Conservation (phyloP, 30 jellyfish, hydroid and myxozoan species). For the Aurelia coerulea region DNA sequence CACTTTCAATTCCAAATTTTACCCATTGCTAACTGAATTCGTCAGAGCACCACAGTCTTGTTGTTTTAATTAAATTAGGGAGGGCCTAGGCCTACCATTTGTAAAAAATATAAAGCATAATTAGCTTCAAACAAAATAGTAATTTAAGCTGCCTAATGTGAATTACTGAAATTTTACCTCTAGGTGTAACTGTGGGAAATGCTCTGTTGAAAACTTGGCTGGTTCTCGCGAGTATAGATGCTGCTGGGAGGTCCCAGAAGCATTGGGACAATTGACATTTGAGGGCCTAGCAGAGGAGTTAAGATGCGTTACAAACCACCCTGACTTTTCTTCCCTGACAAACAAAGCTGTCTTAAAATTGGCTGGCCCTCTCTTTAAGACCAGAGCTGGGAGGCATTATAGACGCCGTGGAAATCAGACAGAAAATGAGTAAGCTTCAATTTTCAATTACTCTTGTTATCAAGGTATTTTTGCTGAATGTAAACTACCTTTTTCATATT, state of each 20-base stretch:
- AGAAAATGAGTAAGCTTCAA: neutral
- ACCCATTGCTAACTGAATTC: too few relatives aligned
- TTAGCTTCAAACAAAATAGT: neutral
- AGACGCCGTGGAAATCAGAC: neutral
- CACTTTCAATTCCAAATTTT: too few relatives aligned
- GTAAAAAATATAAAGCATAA: neutral
- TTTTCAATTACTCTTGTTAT: too few relatives aligned
- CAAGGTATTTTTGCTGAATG: too few relatives aligned
- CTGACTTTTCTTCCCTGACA: neutral
- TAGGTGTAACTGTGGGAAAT: constrained; percentile 23
- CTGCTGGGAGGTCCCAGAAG: constrained; percentile 34
- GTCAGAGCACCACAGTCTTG: too few relatives aligned
- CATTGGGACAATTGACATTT: constrained; percentile 2
- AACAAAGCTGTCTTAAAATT: neutral
- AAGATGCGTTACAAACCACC: neutral
- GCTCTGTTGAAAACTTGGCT: constrained; percentile 6
- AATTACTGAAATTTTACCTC: neutral
- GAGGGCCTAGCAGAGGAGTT: neutral
- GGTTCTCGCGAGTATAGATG: constrained; percentile 3
- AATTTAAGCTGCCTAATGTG: neutral
- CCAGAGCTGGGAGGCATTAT: neutral
- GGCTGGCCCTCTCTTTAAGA: constrained; percentile 3
- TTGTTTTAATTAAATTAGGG: too few relatives aligned
- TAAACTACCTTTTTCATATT: too few relatives aligned
- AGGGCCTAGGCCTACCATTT: neutral